Evolutionary conservation across 1,140 invertebrate species (phyloP).

Genomic region (Zelostemma sp.): DNA sequence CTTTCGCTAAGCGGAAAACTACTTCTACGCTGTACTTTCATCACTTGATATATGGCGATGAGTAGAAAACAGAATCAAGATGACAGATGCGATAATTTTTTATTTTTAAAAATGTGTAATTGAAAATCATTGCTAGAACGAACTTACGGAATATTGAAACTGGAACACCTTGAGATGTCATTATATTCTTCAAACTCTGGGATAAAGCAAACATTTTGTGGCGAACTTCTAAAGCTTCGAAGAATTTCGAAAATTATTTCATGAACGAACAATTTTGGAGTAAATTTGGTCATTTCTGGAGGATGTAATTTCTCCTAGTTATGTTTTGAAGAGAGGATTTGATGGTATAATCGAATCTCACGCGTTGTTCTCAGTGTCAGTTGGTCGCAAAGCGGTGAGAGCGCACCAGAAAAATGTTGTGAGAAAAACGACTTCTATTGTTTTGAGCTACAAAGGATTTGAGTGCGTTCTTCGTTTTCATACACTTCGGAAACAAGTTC

Average conservation of each 20-base stretch:
- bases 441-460: conserved; percentile 12
- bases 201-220: too few relatives aligned
- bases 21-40: not conserved
- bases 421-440: conserved; percentile 49
- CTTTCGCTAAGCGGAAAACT: conserved; percentile 24
- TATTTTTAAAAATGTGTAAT: not conserved
- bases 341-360: conserved; percentile 46
- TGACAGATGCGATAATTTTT: not conserved
- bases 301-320: not conserved
- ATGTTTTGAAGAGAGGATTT: conserved; percentile 32
- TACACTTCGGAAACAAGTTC: conserved; percentile 39
- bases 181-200: too few relatives aligned
- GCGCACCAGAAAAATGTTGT: conserved; percentile 46
- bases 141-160: too few relatives aligned
- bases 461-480: conserved; percentile 8
- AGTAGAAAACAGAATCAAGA: not conserved
- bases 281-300: not conserved
- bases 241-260: too few relatives aligned
- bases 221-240: too few relatives aligned
- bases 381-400: conserved; percentile 38
- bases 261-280: too few relatives aligned
- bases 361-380: conserved; percentile 29
- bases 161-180: too few relatives aligned
- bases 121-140: too few relatives aligned
- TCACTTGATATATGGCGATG: not conserved